Evolutionary conservation across 1,140 invertebrate genomes (phyloP).

Genomic region (Potamilus streckersoni): DNA sequence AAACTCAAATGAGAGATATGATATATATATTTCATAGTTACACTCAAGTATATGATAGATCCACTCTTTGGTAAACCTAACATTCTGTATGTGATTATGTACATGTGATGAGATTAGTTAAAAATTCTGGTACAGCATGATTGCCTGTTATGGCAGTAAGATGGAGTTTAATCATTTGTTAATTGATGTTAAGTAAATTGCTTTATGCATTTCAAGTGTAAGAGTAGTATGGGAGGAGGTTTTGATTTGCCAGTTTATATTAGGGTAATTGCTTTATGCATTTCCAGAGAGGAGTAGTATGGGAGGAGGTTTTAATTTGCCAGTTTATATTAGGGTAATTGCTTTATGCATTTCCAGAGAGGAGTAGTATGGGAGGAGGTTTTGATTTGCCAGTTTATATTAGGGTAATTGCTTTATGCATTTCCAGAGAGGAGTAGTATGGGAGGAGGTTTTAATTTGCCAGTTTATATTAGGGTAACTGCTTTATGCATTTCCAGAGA

Average conservation of each 20-base stretch:
- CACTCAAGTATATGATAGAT: too few relatives aligned
- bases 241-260: constrained; percentile 74
- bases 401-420: neutral
- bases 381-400: neutral
- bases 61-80: too few relatives aligned
- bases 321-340: too few relatives aligned
- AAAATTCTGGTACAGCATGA: neutral
- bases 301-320: constrained; percentile 97
- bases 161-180: neutral
- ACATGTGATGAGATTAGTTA: too few relatives aligned
- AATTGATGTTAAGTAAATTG: neutral
- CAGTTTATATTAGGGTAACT: neutral
- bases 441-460: too few relatives aligned
- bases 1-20: too few relatives aligned
- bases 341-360: neutral
- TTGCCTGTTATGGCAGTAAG: neutral
- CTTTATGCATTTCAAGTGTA: constrained; percentile 72
- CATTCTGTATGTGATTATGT: too few relatives aligned
- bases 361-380: too few relatives aligned
- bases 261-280: constrained; percentile 5
- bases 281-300: constrained; percentile 92
- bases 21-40: too few relatives aligned
- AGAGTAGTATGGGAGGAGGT: constrained; percentile 99
- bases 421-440: too few relatives aligned
- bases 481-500: neutral